Conservation (phyloP, 2,888 invertebrate genomes). For the Biston betularia region DNA sequence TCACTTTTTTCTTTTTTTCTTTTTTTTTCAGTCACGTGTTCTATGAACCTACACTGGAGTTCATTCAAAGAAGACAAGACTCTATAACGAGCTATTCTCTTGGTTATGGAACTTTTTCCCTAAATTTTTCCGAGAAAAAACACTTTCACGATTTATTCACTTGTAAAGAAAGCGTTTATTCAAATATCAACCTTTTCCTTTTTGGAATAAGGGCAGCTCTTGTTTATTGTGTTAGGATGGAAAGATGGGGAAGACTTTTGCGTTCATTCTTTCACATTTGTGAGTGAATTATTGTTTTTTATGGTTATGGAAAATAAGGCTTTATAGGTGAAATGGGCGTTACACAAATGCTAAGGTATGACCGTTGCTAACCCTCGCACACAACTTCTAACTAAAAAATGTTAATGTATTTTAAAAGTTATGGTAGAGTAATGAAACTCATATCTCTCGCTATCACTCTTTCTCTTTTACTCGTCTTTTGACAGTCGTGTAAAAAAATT, state of each 20-base stretch:
- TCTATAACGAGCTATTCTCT: conserved; percentile 12
- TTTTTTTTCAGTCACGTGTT: no score
- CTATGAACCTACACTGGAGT: no score
- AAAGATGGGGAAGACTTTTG: conserved; percentile 6
- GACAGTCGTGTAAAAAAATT: no score
- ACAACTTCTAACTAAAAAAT: no score
- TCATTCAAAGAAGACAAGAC: no score
- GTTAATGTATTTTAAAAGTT: no score
- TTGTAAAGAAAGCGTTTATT: conserved; percentile 23
- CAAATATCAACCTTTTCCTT: conserved; percentile 30
- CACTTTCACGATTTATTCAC: conserved; percentile 29
- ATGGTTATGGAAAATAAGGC: conserved; percentile 28
- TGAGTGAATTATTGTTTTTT: conserved; percentile 35
- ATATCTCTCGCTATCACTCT: no score
- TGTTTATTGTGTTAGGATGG: not conserved
- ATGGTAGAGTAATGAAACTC: no score
- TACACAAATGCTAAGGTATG: conserved; percentile 13
- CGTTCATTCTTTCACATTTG: conserved; percentile 35
- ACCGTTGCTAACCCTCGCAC: not conserved
- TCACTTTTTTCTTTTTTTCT: no score
- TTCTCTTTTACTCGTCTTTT: no score
- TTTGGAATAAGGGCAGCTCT: conserved; percentile 15
- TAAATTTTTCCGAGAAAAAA: conserved; percentile 24
- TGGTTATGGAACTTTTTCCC: conserved; percentile 14
- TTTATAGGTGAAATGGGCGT: conserved; percentile 16